Base-by-base conservation (phyloP, 2,113 vertebrate genomes). In the Gymnorhina tibicen region DNA sequence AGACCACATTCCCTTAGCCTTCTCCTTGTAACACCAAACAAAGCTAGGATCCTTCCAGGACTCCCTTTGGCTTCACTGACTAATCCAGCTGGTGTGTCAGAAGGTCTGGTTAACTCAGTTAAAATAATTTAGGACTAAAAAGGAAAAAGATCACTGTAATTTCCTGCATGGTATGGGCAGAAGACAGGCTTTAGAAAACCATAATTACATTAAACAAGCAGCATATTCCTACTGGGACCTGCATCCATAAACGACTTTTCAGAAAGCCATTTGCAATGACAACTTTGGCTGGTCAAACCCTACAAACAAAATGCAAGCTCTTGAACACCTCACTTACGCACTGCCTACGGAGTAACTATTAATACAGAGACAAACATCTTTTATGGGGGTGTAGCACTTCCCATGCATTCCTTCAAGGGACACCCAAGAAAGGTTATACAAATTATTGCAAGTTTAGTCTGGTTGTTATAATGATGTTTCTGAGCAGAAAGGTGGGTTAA, bases 321-420 rank as follows among this genome's bases (percentile, higher is more conserved):
- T 44, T 33, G 52, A 84, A 76, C 69, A 72, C 35, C 37, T 82
- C 78, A 83, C 28, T 60, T 85, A 52, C 81, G 85, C 74, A 22
- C 19, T 90, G 82, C 94, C 93, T 74, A 95, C 39, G 0, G 33
- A 86, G 47, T 39, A 87, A 69, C 93, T 92, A 91, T 79, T 93
- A 95, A 95, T 76, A 96, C 46, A 87, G 77, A 87, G 62, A 89
- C 74, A 91, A 74, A 69, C 85, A 88, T 94, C 90, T 96, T 89
- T 73, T 35, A 26, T 70, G 55, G 50, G 30, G 42, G 85, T 46
- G 56, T 58, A 82, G 26, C 17, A 69, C 59, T 93, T 87, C 42
- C 74, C 81, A 83, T 56, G 78, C 66, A 58, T 66, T 89, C 50
- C 39, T 85, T 72, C 42, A 75, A 85, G 55, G 55, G 55, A 50